phyloP scores from a whole-genome alignment of 2,888 invertebrate species.

The Creontiades dilutus region DNA sequence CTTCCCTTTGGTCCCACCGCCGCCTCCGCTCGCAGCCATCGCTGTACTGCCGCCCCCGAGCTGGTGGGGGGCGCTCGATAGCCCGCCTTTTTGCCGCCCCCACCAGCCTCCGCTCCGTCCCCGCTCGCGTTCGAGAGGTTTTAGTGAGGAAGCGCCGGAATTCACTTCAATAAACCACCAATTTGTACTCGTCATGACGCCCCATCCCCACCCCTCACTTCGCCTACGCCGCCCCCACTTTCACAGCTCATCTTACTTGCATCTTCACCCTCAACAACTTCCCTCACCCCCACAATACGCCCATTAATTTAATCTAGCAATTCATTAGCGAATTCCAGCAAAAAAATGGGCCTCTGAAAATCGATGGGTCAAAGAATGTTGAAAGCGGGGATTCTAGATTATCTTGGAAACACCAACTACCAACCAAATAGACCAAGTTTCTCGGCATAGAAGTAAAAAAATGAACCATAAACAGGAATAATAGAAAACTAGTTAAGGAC shows the following conservation, averaged over 20 bases:
- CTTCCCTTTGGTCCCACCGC: slow-evolving; percentile 74
- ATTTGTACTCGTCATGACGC: slow-evolving; percentile 51
- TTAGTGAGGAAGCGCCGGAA: slow-evolving; percentile 33
- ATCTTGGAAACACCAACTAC: no score
- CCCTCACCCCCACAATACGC: not conserved
- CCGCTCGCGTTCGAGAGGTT: slow-evolving; percentile 71
- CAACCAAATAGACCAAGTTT: no score
- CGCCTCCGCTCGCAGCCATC: slow-evolving; percentile 77
- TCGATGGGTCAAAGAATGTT: no score
- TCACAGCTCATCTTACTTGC: not conserved
- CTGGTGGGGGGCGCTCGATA: slow-evolving; percentile 58
- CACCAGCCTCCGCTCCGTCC: not conserved
- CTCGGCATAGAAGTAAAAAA: no score
- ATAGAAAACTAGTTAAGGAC: no score
- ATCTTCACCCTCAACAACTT: not conserved
- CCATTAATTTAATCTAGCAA: no score
- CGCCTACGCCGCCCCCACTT: slow-evolving; percentile 19
- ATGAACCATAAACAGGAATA: no score
- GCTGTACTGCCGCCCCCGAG: slow-evolving; percentile 78
- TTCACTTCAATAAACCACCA: slow-evolving; percentile 59
- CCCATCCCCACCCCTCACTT: not conserved
- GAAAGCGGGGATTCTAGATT: no score
- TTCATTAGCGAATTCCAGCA: no score
- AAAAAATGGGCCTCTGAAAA: no score
- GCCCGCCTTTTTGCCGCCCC: slow-evolving; percentile 73